phyloP scores from a whole-genome alignment of 35 echinoderm and acorn worm genomes.

The Hemicentrotus pulcherrimus region DNA sequence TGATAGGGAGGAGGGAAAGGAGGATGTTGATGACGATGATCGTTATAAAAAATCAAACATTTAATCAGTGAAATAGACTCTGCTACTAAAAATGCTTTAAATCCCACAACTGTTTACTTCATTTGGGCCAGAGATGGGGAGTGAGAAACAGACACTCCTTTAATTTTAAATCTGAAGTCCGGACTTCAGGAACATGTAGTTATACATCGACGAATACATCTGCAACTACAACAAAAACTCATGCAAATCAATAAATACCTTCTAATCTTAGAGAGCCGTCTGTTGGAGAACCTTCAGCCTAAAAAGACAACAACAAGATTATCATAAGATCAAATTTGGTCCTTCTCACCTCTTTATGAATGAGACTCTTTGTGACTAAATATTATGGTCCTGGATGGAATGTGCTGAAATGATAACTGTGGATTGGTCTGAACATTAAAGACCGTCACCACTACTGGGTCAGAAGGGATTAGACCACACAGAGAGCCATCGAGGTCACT shows the following conservation, averaged over 20 bases:
- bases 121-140: no score
- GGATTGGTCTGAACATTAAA: no score
- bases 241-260: not conserved
- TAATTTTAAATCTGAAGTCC: no score
- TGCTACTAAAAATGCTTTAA: not conserved
- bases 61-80: not conserved
- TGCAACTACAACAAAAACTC: not conserved
- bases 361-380: no score
- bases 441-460: no score
- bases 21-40: not conserved
- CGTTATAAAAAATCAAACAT: not conserved
- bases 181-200: no score
- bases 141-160: no score
- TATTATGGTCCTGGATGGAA: no score
- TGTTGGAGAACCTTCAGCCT: not conserved
- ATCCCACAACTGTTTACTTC: no score
- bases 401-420: no score
- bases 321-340: not conserved
- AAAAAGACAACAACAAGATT: not conserved
- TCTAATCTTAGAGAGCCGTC: not conserved
- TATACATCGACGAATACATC: not conserved
- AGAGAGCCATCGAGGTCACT: no score
- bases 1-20: not conserved
- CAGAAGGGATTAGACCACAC: no score
- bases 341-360: not conserved